Percentiles rank a stretch among this genome's conserved stretches.
These are phyloP conservation scores for Pseudomyrmex gracilis DNA, from an alignment of 1,140 invertebrate genomes.

Conservation along the genomic window DNA sequence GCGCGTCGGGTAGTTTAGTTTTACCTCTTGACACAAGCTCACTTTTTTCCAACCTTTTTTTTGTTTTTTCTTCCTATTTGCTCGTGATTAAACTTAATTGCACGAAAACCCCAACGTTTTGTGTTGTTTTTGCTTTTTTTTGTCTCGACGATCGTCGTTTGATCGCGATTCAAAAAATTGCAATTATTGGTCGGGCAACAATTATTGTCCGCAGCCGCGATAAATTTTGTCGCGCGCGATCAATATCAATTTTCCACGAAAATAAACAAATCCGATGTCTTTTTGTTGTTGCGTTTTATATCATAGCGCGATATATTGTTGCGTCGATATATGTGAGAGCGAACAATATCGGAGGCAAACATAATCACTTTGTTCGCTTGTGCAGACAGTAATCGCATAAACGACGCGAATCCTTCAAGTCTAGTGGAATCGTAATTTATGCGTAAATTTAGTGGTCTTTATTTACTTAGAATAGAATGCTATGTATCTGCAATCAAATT, in stretches of 20 bases:
- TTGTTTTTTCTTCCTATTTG: background rate
- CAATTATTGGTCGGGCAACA: constrained; percentile 1
- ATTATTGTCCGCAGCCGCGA: background rate
- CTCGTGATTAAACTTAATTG: constrained; percentile 15
- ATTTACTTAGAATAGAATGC: constrained; percentile 65
- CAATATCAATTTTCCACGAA: constrained; percentile 31
- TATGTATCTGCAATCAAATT: constrained; percentile 44
- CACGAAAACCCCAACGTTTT: background rate
- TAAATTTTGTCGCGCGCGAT: constrained; percentile 9
- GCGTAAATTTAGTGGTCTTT: constrained; percentile 52
- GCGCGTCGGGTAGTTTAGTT: constrained; percentile 7
- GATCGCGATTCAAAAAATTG: background rate
- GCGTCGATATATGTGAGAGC: background rate
- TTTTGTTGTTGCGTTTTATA: constrained; percentile 19
- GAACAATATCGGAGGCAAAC: constrained; percentile 30
- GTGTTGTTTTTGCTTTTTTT: background rate
- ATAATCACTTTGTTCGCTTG: constrained; percentile 35
- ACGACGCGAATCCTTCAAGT: constrained; percentile 32
- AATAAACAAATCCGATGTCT: constrained; percentile 39
- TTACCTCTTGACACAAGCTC: background rate
- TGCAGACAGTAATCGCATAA: constrained; percentile 13
- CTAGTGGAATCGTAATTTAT: constrained; percentile 1
- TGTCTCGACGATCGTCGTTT: background rate
- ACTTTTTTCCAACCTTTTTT: too few species aligned
- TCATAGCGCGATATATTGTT: background rate